phyloP scores from a whole-genome alignment of 2,113 vertebrate species.

The Rhodinocichla rosea region DNA sequence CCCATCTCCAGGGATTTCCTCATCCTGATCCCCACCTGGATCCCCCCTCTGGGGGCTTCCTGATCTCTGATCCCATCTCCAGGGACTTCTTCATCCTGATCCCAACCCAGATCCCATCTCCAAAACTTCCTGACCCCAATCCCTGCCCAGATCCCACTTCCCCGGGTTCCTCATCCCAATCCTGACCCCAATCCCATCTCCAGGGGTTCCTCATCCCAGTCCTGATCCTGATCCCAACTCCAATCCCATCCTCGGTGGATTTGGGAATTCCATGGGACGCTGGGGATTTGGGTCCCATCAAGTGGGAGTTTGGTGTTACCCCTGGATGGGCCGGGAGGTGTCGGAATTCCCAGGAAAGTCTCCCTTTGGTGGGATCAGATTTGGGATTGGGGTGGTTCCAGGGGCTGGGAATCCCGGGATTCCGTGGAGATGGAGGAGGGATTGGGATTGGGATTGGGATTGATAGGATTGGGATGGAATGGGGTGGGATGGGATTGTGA shows the following conservation, averaged over 20 bases:
- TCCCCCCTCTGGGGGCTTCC: neutral
- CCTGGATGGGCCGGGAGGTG: neutral
- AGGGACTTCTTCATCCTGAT: rapidly evolving
- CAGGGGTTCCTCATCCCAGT: neutral
- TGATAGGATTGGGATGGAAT: too few relatives aligned
- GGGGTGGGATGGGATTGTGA: too few relatives aligned
- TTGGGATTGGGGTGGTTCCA: neutral
- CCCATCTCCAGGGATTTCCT: neutral
- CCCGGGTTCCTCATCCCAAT: neutral
- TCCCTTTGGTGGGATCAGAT: neutral
- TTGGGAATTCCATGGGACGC: neutral
- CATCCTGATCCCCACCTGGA: rapidly evolving
- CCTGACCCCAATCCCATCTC: rapidly evolving
- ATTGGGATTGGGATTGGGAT: too few relatives aligned
- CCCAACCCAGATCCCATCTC: rapidly evolving
- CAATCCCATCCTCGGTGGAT: neutral
- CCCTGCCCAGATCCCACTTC: neutral
- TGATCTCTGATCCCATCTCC: neutral
- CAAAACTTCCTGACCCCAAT: neutral
- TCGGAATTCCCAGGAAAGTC: neutral
- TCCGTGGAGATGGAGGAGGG: neutral
- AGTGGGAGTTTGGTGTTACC: rapidly evolving
- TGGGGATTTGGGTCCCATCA: neutral
- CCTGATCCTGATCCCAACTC: rapidly evolving
- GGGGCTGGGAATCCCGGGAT: rapidly evolving